Base-by-base conservation (phyloP, 2,888 invertebrate genomes). In the Rhagium mordax region DNA sequence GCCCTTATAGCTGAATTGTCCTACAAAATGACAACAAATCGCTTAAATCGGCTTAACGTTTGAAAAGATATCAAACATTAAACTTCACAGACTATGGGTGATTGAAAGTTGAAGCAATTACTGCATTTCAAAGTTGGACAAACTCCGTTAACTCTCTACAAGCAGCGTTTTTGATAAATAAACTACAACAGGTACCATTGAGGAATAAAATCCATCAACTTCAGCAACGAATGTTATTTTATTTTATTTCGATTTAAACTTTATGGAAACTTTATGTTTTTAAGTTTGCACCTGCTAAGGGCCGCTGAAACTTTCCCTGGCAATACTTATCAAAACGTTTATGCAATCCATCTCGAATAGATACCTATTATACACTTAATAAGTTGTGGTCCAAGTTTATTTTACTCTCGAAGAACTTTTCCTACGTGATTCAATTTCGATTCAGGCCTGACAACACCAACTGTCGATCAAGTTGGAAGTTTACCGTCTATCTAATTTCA, bases 401-500 rank as follows among this genome's bases (percentile, higher is more conserved):
- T 57, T 57, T 51, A 67, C 47, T 67, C 47, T 16, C 29, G 16
- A 24, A 1, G 29, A 65, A 67, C 47, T 67, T 67, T 67, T 55
- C 29, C 57, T 21, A 67, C 55, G 53, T 33, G 57, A 41, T 67
- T 67, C 57, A 67, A 67, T 67, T 67, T 67, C 15, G 53, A 47
- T 47, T 55, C 57, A 8, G 15, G 18, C 33, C 67, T 73, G 57
- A 66, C 71, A 74, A 70, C 79, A 77, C 79, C 81, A 81, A 81
- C 80, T 81, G 82, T 81, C 82, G 81, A 82, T 82, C 82, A 82
- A 81, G 69, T 78, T 76, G 65, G 74, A 78, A 81, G 80, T 78
- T 82, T 78, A 73, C 73, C 80, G 80, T 80, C 79, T 78, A 82
- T 81, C 83, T 83, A 82, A 83, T 83, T 82, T 81, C 81, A 82